phyloP scores from a whole-genome alignment of 2,113 vertebrate species.

The Odontophorus gujanensis region DNA sequence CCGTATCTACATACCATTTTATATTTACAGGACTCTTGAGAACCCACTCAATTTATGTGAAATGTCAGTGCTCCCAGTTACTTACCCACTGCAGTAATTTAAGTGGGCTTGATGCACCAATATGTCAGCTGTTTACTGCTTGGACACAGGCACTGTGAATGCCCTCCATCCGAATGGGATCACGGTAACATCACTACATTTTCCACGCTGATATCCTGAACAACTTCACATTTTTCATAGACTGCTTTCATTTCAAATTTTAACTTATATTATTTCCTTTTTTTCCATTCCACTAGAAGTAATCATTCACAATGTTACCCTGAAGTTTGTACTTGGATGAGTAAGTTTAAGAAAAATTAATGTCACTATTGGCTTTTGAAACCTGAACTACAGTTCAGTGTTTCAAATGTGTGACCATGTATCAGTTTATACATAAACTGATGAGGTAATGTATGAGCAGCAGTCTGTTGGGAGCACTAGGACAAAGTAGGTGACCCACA shows the following conservation, averaged over 20 bases:
- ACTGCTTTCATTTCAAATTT: background rate
- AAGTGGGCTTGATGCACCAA: slow-evolving; percentile 16
- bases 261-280: background rate
- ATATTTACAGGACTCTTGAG: slow-evolving; percentile 60
- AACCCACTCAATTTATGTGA: slow-evolving; percentile 59
- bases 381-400: background rate
- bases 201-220: background rate
- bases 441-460: background rate
- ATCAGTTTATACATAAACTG: background rate
- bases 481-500: background rate
- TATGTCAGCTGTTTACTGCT: slow-evolving; percentile 46
- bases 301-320: background rate
- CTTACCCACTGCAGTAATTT: slow-evolving; percentile 47
- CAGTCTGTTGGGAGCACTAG: background rate
- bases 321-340: background rate
- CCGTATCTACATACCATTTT: slow-evolving; percentile 36
- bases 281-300: background rate
- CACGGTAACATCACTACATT: background rate
- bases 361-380: background rate
- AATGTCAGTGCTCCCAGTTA: slow-evolving; percentile 46
- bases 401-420: background rate
- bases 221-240: background rate
- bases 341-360: background rate
- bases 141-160: background rate
- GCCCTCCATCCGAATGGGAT: slow-evolving; percentile 14